Evolutionary conservation across 2,113 vertebrate genomes (phyloP).

Genomic region (Anguilla japonica): DNA sequence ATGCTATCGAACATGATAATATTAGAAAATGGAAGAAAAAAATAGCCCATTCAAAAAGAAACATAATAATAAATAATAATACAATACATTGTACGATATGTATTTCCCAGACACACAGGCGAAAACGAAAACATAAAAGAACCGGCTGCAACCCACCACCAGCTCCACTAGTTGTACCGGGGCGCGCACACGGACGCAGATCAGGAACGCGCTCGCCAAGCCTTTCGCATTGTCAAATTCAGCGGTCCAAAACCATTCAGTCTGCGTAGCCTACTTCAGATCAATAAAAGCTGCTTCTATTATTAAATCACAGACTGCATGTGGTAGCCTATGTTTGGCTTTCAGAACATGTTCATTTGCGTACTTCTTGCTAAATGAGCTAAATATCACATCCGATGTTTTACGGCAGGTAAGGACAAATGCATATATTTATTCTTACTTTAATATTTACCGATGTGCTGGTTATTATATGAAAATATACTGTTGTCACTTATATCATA

Average conservation of each 20-base stretch:
- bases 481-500: background rate
- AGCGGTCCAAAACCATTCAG: background rate
- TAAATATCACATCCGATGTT: background rate
- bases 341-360: background rate
- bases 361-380: background rate
- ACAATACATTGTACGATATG: background rate
- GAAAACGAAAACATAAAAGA: background rate
- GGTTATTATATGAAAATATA: background rate
- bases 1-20: no score
- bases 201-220: background rate
- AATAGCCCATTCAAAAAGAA: no score
- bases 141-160: background rate
- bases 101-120: background rate
- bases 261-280: background rate
- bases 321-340: background rate
- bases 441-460: background rate
- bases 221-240: slow-evolving; percentile 6
- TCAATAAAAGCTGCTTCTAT: slow-evolving; percentile 1
- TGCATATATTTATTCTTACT: background rate
- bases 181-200: background rate
- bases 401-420: slow-evolving; percentile 21
- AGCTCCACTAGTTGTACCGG: background rate
- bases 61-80: background rate
- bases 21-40: background rate
- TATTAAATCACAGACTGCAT: background rate